Conservation (phyloP, 2,797 vertebrate species). For the Esox lucius region DNA sequence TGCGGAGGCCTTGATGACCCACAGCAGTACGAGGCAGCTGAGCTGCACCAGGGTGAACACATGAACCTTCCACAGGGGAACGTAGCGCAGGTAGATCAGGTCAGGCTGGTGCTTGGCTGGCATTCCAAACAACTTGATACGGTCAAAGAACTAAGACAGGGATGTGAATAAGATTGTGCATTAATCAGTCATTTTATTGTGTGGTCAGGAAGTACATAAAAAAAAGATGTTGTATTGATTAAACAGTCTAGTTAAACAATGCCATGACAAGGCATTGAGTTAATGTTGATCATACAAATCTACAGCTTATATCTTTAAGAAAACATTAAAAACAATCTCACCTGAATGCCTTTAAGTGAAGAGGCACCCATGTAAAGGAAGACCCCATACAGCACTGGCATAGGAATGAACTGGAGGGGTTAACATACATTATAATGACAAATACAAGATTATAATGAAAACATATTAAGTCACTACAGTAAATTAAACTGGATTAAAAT, state of each 20-base stretch:
- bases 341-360: slow-evolving; percentile 95
- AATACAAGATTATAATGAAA: not conserved
- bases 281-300: slow-evolving; percentile 21
- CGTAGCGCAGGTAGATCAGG: slow-evolving; percentile 92
- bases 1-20: slow-evolving; percentile 91
- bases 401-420: slow-evolving; percentile 87
- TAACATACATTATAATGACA: not conserved
- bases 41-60: slow-evolving; percentile 92
- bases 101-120: slow-evolving; percentile 94
- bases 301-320: slow-evolving; percentile 29
- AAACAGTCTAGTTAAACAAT: slow-evolving; percentile 33
- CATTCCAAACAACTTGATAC: slow-evolving; percentile 94
- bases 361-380: slow-evolving; percentile 97
- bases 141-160: slow-evolving; percentile 86
- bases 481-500: too few relatives aligned
- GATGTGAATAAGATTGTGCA: not conserved
- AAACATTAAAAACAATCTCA: slow-evolving; percentile 62
- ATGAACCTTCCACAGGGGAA: slow-evolving; percentile 95
- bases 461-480: not conserved
- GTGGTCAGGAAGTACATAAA: not conserved
- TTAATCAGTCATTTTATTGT: not conserved
- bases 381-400: slow-evolving; percentile 95
- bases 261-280: slow-evolving; percentile 29
- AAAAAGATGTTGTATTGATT: not conserved
- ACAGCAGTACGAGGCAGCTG: slow-evolving; percentile 88